Evolutionary conservation across 2,888 invertebrate genomes (phyloP).

Genomic region (Adelognathus sp.): DNA sequence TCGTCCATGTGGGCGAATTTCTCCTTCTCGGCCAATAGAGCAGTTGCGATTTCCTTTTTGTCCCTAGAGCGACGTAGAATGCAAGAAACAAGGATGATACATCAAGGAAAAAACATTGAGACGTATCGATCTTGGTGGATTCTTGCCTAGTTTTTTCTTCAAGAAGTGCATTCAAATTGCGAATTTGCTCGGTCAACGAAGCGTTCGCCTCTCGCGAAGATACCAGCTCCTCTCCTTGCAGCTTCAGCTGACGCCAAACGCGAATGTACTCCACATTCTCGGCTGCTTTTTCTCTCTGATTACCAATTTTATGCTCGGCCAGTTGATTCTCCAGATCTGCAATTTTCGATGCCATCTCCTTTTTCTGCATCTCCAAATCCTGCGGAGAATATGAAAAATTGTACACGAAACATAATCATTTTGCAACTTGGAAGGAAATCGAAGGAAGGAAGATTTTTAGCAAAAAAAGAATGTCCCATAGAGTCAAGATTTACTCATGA

Average conservation of each 20-base stretch:
- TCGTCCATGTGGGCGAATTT: conserved; percentile 70
- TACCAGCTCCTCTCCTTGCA: conserved; percentile 73
- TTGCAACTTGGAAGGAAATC: no score
- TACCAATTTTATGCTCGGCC: conserved; percentile 62
- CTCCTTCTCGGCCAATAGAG: conserved; percentile 69
- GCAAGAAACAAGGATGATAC: not conserved
- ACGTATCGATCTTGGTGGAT: not conserved
- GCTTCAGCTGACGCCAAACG: conserved; percentile 76
- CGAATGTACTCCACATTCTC: conserved; percentile 79
- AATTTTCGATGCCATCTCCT: conserved; percentile 69
- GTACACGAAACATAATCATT: not conserved
- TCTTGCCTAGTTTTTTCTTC: conserved; percentile 72
- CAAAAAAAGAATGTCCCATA: no score
- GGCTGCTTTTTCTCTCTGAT: conserved; percentile 73
- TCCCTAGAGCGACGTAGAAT: conserved; percentile 61
- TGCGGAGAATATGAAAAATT: conserved; percentile 42
- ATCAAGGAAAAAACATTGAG: not conserved
- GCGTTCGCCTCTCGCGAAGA: conserved; percentile 68
- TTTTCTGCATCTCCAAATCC: conserved; percentile 73
- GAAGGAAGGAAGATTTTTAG: no score
- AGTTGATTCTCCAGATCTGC: conserved; percentile 72
- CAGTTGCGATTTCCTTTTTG: conserved; percentile 66
- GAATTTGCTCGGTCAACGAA: conserved; percentile 69
- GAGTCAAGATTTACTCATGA: no score
- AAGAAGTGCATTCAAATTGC: conserved; percentile 69